phyloP scores from a whole-genome alignment of 2,888 invertebrate species.

The Cheilosia grossa region DNA sequence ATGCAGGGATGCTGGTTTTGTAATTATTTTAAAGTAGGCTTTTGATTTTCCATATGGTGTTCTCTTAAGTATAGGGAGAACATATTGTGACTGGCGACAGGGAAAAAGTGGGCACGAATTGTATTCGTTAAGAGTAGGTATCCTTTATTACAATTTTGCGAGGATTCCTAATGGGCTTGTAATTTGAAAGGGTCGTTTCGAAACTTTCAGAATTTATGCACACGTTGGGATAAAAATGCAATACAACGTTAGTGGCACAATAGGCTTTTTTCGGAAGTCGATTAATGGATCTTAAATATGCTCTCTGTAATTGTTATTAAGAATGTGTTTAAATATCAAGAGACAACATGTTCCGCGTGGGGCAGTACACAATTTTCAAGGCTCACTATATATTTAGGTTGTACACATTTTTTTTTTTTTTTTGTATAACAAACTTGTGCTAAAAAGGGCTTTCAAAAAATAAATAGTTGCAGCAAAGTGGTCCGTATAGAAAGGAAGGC shows the following conservation, averaged over 20 bases:
- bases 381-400: too few relatives aligned
- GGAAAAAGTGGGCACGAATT: constrained; percentile 6
- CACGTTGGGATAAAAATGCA: background rate
- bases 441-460: too few relatives aligned
- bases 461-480: too few relatives aligned
- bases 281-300: background rate
- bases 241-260: background rate
- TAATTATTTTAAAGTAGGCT: constrained; percentile 70
- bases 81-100: constrained; percentile 1
- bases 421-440: too few relatives aligned
- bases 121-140: constrained; percentile 13
- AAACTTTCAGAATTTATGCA: constrained; percentile 12
- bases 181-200: background rate
- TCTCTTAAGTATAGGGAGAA: constrained; percentile 16
- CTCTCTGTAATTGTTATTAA: background rate
- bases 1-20: constrained; percentile 37
- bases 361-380: too few relatives aligned
- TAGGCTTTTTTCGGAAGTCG: background rate
- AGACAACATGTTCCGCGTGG: too few relatives aligned
- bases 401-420: too few relatives aligned
- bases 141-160: constrained; percentile 44
- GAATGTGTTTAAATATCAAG: too few relatives aligned
- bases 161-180: constrained; percentile 32
- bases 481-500: too few relatives aligned
- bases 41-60: constrained; percentile 63